Conservation (phyloP, 2,888 invertebrate genomes). For the Caenorhabditis imperialis region DNA sequence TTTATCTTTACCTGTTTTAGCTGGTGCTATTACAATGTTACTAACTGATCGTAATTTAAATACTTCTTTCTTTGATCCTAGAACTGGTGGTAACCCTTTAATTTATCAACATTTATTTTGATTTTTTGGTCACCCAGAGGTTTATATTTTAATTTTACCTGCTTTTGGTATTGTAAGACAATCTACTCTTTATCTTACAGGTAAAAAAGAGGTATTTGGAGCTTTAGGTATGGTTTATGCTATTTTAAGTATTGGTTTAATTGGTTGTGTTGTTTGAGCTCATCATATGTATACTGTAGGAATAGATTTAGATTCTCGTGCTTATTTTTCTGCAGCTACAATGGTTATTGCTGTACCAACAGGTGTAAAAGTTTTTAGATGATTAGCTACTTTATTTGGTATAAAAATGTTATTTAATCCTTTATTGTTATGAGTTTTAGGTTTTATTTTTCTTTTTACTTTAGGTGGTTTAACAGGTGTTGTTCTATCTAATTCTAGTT, state of each 20-base stretch:
- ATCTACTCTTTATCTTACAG: constrained; percentile 85
- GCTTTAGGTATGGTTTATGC: constrained; percentile 83
- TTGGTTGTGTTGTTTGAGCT: constrained; percentile 89
- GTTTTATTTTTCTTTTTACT: constrained; percentile 87
- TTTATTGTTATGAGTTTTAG: constrained; percentile 84
- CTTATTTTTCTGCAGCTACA: constrained; percentile 88
- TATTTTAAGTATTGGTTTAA: constrained; percentile 87
- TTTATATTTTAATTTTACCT: constrained; percentile 89
- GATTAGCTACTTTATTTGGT: constrained; percentile 85
- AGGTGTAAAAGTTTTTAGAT: constrained; percentile 88
- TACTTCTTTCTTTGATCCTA: constrained; percentile 87
- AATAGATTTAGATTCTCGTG: constrained; percentile 88
- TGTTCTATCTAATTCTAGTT: constrained; percentile 85
- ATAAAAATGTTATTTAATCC: constrained; percentile 83
- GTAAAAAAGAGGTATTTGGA: constrained; percentile 75
- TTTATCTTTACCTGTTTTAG: constrained; percentile 85
- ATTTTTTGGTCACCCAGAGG: constrained; percentile 91
- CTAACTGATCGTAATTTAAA: constrained; percentile 87
- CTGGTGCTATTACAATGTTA: constrained; percentile 87
- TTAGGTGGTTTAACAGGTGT: constrained; percentile 83
- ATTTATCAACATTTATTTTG: constrained; percentile 89
- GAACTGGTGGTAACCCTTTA: constrained; percentile 87
- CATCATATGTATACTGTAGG: constrained; percentile 90
- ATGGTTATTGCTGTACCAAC: constrained; percentile 91
- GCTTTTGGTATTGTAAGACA: constrained; percentile 89